Evolutionary conservation across 2,888 invertebrate species (phyloP).

Genomic region (Ptychoptera albimana): DNA sequence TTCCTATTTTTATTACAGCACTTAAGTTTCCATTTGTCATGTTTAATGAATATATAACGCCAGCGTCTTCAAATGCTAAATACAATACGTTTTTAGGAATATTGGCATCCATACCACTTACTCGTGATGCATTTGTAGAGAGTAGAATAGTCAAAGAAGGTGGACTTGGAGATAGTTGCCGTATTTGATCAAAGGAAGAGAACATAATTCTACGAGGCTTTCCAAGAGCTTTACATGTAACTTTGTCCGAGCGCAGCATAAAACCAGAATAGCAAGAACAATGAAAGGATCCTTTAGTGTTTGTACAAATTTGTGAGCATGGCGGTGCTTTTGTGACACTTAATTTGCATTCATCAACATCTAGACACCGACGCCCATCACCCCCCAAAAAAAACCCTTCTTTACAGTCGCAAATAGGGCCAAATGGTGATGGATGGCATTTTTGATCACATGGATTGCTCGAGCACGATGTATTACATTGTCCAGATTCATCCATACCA

Average conservation of each 20-base stretch:
- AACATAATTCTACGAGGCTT: slow-evolving; percentile 38
- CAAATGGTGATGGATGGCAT: slow-evolving; percentile 48
- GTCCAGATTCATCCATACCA: slow-evolving; percentile 50
- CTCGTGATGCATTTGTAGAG: slow-evolving; percentile 30
- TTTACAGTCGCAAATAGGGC: slow-evolving; percentile 48
- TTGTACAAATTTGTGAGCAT: slow-evolving; percentile 45
- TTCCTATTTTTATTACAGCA: slow-evolving; percentile 30
- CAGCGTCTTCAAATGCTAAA: slow-evolving; percentile 32
- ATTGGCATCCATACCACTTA: slow-evolving; percentile 39
- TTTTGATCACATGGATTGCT: slow-evolving; percentile 33
- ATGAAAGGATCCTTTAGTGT: slow-evolving; percentile 22
- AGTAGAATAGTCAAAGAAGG: slow-evolving; percentile 24
- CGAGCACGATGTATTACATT: slow-evolving; percentile 36
- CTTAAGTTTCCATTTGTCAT: slow-evolving; percentile 24
- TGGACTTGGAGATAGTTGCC: slow-evolving; percentile 31
- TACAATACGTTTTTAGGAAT: slow-evolving; percentile 30
- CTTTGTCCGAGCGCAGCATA: slow-evolving; percentile 37
- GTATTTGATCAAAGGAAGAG: slow-evolving; percentile 37
- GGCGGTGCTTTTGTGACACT: slow-evolving; percentile 19
- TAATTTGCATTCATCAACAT: slow-evolving; percentile 55
- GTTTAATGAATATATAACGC: slow-evolving; percentile 28
- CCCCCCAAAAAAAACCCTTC: slow-evolving; percentile 37
- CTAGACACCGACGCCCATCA: slow-evolving; percentile 41
- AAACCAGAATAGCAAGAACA: slow-evolving; percentile 26
- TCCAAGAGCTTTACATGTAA: slow-evolving; percentile 49